Base-by-base conservation (phyloP, 2,888 invertebrate genomes). In the Alviniconcha strummeri region DNA sequence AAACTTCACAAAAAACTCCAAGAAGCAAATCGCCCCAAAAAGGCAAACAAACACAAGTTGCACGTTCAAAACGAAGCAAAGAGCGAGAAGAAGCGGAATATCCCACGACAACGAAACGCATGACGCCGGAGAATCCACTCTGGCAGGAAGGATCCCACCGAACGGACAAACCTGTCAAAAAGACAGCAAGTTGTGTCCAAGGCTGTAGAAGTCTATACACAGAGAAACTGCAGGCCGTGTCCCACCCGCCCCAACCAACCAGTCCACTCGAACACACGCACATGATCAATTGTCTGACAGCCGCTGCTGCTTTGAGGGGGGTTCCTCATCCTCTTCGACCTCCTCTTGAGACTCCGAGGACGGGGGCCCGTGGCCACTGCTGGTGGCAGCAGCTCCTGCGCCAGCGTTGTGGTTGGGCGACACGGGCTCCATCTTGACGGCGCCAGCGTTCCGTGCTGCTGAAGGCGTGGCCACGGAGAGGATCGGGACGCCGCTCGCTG, bases 381-480 rank as follows among this genome's bases (percentile, higher is more conserved):
- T 55, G 11, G 81, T 55, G 11, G 52, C 11, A 2, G 36, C 54
- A 36, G 4, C 55, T 6, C 78, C 78, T 9, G 57, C 76, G 0
- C 78, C 78, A 11, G 78, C 64, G 13, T 60, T 64, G 67, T 83
- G 83, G 54, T 84, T 83, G n/a, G 86, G 86, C 15, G 86, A 86
- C 69, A 83, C 83, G 13, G 86, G 86, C 79, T 86, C 86, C 79
- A 81, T 82, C 55, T 86, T 86, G 36, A 86, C 81, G 52, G 67
- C 52, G 7, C 81, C 79, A 13, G 71, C 17, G 52, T 67, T 57
- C 67, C 56, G 71, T 36, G 55, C 36, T 8, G 64, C 57, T 52
- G 80, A 55, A 5, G 71, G 72, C n/a, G 85, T 56, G 4, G 83
- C 60, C 19, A 83, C 75, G 36, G 83, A 80, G 19, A 83, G 57